Evolutionary conservation across 2,797 vertebrate species (phyloP).

Genomic region (Spondyliosoma cantharus): DNA sequence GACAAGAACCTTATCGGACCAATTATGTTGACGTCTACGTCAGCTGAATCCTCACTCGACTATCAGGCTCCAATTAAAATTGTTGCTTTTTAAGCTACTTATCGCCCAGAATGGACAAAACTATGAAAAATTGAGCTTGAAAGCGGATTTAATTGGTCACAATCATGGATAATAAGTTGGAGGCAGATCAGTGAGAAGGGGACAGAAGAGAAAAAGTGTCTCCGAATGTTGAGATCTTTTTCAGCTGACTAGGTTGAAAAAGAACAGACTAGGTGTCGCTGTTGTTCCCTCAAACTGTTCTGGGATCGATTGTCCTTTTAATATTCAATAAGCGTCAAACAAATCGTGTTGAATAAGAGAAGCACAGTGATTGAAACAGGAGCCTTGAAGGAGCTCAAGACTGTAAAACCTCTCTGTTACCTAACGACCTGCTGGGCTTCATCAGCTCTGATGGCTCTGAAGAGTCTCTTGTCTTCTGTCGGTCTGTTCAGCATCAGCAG

Average conservation of each 20-base stretch:
- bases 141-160: slow-evolving; percentile 19
- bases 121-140: background rate
- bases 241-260: too few species aligned
- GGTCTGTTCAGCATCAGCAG: too few species aligned
- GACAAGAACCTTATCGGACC: slow-evolving; percentile 35
- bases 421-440: background rate
- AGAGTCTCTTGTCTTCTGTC: too few species aligned
- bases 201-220: background rate
- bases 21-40: slow-evolving; percentile 35
- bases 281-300: background rate
- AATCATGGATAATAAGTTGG: slow-evolving; percentile 18
- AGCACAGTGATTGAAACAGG: background rate
- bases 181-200: background rate
- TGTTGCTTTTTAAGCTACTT: slow-evolving; percentile 33
- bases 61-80: slow-evolving; percentile 51
- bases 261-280: background rate
- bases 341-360: background rate
- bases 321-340: background rate
- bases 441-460: background rate
- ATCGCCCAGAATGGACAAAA: slow-evolving; percentile 11
- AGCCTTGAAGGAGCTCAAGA: background rate
- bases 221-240: background rate
- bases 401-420: background rate
- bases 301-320: background rate
- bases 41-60: background rate